Percentiles rank a stretch among this genome's conserved stretches.
Evolutionary conservation across 2,888 invertebrate genomes (phyloP).

Genomic region (Platycnemis pennipes): DNA sequence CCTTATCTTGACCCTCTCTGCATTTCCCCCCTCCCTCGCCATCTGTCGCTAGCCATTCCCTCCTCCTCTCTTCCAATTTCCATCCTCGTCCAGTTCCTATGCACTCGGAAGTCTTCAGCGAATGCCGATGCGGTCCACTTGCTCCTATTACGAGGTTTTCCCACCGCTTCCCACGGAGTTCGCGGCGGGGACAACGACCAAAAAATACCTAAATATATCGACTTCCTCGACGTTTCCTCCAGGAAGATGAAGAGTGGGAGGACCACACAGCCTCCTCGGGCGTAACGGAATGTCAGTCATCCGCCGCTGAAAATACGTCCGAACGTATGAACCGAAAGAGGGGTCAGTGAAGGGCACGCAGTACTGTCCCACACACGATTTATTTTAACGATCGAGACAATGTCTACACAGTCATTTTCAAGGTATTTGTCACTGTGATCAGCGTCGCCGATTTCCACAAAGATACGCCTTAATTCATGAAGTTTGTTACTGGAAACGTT

Average conservation of each 20-base stretch:
- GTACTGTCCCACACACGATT: no score
- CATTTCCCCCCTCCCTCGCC: no score
- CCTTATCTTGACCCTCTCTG: no score
- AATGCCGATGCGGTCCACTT: slow-evolving; percentile 18
- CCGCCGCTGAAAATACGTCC: no score
- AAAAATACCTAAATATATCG: not conserved
- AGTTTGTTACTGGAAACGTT: no score
- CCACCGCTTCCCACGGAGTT: not conserved
- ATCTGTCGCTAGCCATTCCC: not conserved
- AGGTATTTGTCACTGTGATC: no score
- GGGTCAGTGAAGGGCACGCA: no score
- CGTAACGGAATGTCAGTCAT: not conserved
- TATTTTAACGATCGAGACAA: no score
- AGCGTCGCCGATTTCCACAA: no score
- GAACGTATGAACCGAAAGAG: no score
- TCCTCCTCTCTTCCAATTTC: not conserved
- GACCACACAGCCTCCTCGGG: not conserved
- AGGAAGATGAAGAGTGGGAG: not conserved
- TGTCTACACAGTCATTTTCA: no score
- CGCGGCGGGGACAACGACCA: not conserved
- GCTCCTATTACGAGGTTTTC: not conserved
- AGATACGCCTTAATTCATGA: no score
- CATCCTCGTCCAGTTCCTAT: not conserved
- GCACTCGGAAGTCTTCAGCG: not conserved
- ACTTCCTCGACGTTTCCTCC: not conserved